Evolutionary conservation across 2,888 invertebrate genomes (phyloP).

Genomic region (Dynastes grantii): DNA sequence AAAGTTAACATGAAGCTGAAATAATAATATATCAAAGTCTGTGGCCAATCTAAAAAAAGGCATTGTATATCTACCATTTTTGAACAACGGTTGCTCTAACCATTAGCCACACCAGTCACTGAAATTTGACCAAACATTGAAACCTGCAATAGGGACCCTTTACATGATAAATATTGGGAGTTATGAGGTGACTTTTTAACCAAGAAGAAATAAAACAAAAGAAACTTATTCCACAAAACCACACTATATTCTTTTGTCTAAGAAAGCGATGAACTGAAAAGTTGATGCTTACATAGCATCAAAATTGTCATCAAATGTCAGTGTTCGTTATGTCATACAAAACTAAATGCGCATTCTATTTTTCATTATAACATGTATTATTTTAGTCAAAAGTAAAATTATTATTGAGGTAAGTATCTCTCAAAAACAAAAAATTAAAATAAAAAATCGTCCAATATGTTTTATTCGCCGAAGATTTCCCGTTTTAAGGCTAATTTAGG

Average conservation of each 20-base stretch:
- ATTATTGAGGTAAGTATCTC: slow-evolving; percentile 55
- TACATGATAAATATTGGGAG: no score
- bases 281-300: background rate
- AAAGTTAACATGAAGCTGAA: no score
- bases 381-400: slow-evolving; percentile 55
- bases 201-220: background rate
- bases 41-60: no score
- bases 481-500: background rate
- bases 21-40: no score
- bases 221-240: background rate
- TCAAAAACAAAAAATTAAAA: background rate
- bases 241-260: background rate
- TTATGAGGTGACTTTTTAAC: no score
- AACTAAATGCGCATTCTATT: slow-evolving; percentile 60
- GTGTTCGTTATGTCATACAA: slow-evolving; percentile 57
- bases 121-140: no score
- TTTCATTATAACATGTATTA: slow-evolving; percentile 56
- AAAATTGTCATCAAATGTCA: slow-evolving; percentile 53
- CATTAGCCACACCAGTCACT: no score
- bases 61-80: no score
- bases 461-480: background rate
- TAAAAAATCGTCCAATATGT: no score
- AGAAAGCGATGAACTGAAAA: slow-evolving; percentile 26
- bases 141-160: no score
- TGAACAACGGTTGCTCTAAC: no score